A percentile compares a stretch with the other conserved stretches of the same genome.
Evolutionary conservation across 2,113 vertebrate species (phyloP).

Genomic region (Rhinolophus sinicus): DNA sequence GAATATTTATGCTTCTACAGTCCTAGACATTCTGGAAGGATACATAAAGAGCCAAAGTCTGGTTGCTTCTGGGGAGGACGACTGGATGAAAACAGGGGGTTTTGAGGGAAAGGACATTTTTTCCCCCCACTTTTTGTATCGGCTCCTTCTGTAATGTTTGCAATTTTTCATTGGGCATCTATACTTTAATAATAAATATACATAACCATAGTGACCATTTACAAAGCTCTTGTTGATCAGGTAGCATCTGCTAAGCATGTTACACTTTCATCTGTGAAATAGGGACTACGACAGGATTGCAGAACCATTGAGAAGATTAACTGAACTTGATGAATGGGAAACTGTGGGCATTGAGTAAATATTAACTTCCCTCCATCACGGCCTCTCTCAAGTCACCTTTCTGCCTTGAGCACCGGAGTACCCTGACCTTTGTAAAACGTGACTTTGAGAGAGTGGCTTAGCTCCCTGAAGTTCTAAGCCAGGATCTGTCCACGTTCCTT

Average conservation of each 20-base stretch:
- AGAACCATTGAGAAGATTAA: accelerated
- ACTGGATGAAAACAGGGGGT: neutral
- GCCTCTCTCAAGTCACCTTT: neutral
- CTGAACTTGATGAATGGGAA: neutral
- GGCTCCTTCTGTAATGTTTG: neutral
- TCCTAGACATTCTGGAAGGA: neutral
- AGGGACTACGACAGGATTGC: neutral
- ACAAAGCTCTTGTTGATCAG: neutral
- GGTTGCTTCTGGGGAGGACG: neutral
- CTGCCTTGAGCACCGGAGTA: neutral
- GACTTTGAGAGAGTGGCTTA: neutral
- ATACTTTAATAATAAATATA: neutral
- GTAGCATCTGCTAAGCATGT: neutral
- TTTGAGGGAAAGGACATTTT: neutral
- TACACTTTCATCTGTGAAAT: neutral
- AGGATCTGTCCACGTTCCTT: neutral
- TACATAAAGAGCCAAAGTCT: neutral
- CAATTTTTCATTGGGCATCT: neutral
- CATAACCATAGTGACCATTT: accelerated
- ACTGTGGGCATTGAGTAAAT: neutral
- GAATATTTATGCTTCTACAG: no score
- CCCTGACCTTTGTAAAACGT: neutral
- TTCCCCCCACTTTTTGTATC: neutral
- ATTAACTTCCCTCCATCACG: neutral
- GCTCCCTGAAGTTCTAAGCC: neutral